Conservation (phyloP, 2,113 vertebrate species). For the Pteruthius melanotis region DNA sequence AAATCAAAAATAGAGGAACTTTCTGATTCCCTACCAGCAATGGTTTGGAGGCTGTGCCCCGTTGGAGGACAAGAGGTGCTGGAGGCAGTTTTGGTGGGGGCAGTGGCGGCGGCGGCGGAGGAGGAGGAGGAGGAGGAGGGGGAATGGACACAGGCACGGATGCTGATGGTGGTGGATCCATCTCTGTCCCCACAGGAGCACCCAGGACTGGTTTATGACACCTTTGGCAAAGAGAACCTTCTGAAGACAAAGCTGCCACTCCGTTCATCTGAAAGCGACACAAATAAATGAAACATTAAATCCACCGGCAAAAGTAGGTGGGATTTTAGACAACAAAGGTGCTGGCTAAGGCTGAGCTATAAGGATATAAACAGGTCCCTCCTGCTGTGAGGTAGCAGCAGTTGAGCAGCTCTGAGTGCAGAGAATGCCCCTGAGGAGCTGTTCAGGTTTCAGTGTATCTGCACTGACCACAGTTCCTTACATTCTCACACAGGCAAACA, state of each 20-base stretch:
- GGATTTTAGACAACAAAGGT: background rate
- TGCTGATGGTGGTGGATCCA: background rate
- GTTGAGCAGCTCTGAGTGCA: background rate
- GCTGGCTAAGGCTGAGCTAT: background rate
- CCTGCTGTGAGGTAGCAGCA: background rate
- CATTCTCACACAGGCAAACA: background rate
- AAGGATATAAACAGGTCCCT: background rate
- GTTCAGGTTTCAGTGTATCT: background rate
- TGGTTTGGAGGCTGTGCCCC: conserved; percentile 2
- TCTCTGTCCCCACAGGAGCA: background rate
- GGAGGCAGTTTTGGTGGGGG: conserved; percentile 44
- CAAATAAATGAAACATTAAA: background rate
- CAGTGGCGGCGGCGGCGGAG: background rate
- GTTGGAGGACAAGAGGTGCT: conserved; percentile 54
- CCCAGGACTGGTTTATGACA: background rate
- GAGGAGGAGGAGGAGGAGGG: background rate
- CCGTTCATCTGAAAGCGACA: conserved; percentile 30
- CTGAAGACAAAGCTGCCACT: background rate
- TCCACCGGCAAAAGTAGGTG: background rate
- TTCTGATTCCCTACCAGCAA: conserved; percentile 64
- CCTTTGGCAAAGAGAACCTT: conserved; percentile 34
- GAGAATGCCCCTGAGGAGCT: background rate
- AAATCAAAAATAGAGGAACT: background rate
- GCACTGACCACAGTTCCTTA: background rate
- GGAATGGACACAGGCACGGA: background rate